Base-by-base conservation (phyloP, 1,140 invertebrate genomes). In the Pogonus chalceus region DNA sequence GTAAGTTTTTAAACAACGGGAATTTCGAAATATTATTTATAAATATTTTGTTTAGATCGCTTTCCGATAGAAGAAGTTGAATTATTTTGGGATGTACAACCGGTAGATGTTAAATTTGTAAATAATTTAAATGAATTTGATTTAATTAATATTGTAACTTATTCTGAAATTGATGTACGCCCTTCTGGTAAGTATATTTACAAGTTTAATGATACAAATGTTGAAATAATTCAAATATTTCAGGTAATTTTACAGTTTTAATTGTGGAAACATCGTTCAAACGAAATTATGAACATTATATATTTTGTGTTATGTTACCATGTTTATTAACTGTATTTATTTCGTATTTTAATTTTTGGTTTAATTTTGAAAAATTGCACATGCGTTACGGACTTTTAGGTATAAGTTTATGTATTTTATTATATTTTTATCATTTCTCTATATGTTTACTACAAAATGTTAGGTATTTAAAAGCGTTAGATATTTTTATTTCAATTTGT, bases 171-270 rank as follows among this genome's bases (percentile, higher is more conserved):
- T 20, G 56, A 58, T 3, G 23, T 54, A 2, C 49, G 51, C 26
- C 48, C 48, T 14, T 46, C 56, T 2, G 52, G 52, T 46, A 21
- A 43, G 26, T 31, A 4, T 31, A 14, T 7, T 7, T 31, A 43
- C 4, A 43, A 12, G 9, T 18, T 10, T 3, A 43, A 43, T 26
- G 10, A 20, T 16, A 4, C 20, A 10, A 12, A 18, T 0, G 48
- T 20, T 1, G 35, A 43, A 43, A 23, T 23, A 4, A n/a, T 20
- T 4, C 20, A 26, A 52, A 52, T 26, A 21, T 54, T 22, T 49
- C 52, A 60, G 58, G 58, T 21, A 61, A 61, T 50, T 61, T 61
- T 37, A 57, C 57, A 35, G 37, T 47, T 12, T 35, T 52, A 2
- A 49, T 55, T 12, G 21, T 56, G 2, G 47, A 57, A 48, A 46